Conservation (phyloP, 1,140 invertebrate genomes). For the Drosophila willistoni region DNA sequence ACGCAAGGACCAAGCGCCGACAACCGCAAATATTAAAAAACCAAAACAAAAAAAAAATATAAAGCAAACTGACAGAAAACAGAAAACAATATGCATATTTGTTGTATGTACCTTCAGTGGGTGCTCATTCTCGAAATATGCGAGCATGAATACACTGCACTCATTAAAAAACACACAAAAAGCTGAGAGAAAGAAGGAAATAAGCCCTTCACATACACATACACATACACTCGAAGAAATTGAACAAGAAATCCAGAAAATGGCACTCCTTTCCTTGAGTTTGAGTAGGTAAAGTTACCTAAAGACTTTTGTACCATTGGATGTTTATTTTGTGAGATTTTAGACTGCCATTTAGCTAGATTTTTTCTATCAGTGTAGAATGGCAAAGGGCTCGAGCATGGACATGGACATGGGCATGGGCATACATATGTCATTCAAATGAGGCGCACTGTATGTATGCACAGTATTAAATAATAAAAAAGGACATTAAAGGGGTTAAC, state of each 20-base stretch:
- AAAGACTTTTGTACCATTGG: too few relatives aligned
- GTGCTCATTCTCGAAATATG: constrained; percentile 43
- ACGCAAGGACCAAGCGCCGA: constrained; percentile 46
- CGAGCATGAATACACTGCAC: constrained; percentile 73
- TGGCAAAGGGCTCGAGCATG: constrained; percentile 22
- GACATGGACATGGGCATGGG: constrained; percentile 17
- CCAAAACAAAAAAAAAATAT: constrained; percentile 18
- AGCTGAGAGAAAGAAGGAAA: constrained; percentile 27
- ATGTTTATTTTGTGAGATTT: too few relatives aligned
- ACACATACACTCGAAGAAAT: neutral
- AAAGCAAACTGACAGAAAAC: constrained; percentile 32
- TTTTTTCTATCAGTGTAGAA: neutral
- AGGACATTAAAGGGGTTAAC: neutral
- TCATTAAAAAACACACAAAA: constrained; percentile 60
- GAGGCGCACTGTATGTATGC: constrained; percentile 29
- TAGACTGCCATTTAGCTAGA: neutral
- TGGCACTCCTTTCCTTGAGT: too few relatives aligned
- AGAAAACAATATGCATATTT: constrained; percentile 21
- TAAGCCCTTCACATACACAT: neutral
- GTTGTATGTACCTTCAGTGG: constrained; percentile 15
- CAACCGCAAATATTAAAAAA: constrained; percentile 80
- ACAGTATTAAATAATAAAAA: too few relatives aligned
- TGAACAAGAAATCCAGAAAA: neutral
- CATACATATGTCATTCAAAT: constrained; percentile 62
- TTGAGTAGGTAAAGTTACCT: too few relatives aligned